These are phyloP conservation scores for Euura saliciscinereae DNA, from an alignment of 1,140 invertebrate genomes.

Conservation along the genomic window DNA sequence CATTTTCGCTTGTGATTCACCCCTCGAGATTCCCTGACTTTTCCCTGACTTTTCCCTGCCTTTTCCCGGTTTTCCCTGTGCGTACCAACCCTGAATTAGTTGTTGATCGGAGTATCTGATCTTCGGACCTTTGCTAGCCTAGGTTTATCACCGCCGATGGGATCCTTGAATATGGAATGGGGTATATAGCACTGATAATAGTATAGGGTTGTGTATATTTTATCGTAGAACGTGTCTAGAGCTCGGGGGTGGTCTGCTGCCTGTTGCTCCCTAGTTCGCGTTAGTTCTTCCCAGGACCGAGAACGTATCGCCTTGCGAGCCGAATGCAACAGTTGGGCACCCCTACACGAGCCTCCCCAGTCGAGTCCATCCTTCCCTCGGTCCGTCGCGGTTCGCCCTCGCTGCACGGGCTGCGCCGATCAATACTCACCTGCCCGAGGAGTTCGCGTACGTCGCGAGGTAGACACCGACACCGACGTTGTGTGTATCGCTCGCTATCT, in stretches of 20 bases:
- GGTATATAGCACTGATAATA: constrained; percentile 4
- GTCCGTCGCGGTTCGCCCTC: constrained; percentile 15
- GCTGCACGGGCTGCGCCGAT: constrained; percentile 28
- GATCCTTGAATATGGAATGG: neutral
- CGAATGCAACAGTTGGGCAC: constrained; percentile 13
- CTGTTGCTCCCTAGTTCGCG: neutral
- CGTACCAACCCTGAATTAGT: too few species aligned
- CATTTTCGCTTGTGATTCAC: too few species aligned
- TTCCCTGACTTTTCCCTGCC: too few species aligned
- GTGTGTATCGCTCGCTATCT: too few species aligned
- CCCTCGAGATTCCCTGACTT: too few species aligned
- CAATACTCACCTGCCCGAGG: constrained; percentile 40
- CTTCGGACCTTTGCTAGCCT: too few species aligned
- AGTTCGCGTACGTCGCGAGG: constrained; percentile 9
- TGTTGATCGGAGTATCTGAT: too few species aligned
- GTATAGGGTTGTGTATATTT: neutral
- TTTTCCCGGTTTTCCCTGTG: too few species aligned
- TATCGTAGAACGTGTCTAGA: neutral
- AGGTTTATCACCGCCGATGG: neutral
- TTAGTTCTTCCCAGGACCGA: neutral
- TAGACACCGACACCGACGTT: neutral
- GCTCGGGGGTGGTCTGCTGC: neutral
- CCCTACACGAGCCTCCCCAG: neutral
- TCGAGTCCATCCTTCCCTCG: constrained; percentile 10
- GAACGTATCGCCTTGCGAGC: neutral